Evolutionary conservation across 2,113 vertebrate species (phyloP).

Genomic region (Cottus gobio): DNA sequence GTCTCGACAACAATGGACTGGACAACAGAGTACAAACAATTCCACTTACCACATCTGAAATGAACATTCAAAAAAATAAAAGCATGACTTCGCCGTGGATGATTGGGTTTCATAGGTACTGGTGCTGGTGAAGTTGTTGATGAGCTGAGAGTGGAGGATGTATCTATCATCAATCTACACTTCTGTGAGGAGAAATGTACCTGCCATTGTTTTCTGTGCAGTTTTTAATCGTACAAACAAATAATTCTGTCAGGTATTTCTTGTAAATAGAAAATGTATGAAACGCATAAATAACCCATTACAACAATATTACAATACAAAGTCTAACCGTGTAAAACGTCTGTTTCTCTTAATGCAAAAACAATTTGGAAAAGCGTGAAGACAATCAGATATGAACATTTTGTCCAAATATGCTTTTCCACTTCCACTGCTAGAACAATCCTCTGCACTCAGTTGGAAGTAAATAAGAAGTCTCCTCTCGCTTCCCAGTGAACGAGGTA

Average conservation of each 20-base stretch:
- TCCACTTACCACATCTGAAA: background rate
- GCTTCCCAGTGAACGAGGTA: conserved; percentile 32
- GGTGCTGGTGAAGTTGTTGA: rapidly evolving
- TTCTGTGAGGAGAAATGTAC: rapidly evolving
- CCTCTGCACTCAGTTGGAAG: conserved; percentile 30
- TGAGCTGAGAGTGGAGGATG: background rate
- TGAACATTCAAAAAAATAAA: background rate
- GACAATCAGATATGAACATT: conserved; percentile 15
- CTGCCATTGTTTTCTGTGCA: conserved; percentile 62
- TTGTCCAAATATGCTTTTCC: conserved; percentile 30
- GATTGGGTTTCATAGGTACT: conserved; percentile 58
- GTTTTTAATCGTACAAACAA: conserved; percentile 35
- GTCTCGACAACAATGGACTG: background rate
- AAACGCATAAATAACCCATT: background rate
- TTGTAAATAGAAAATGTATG: background rate
- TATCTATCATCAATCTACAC: background rate
- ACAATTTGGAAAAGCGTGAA: background rate
- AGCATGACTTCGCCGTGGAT: conserved; percentile 46
- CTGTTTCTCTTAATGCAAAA: conserved; percentile 9
- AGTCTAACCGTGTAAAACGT: background rate
- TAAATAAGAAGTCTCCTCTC: conserved; percentile 35
- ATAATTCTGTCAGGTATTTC: conserved; percentile 65
- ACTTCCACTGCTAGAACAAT: background rate
- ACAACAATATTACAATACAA: background rate
- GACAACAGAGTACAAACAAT: conserved; percentile 3